Conservation (phyloP, 2,888 invertebrate species). For the Athripsodes cinereus region DNA sequence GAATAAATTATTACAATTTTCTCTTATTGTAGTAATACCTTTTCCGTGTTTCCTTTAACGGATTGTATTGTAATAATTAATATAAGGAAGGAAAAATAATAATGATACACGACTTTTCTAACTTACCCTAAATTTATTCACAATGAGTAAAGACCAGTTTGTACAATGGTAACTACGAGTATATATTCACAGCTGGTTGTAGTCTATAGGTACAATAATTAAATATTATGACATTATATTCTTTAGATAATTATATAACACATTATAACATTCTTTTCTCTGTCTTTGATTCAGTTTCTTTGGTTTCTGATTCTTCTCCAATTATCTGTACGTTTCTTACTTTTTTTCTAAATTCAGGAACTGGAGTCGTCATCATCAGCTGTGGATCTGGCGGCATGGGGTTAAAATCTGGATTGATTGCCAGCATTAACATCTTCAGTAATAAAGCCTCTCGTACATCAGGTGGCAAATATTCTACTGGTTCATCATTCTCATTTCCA, state of each 20-base stretch:
- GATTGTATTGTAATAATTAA: neutral
- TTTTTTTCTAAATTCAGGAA: conserved; percentile 45
- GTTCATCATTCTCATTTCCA: conserved; percentile 41
- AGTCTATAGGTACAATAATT: conserved; percentile 7
- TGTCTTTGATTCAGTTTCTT: conserved; percentile 37
- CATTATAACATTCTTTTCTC: conserved; percentile 25
- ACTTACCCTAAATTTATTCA: conserved; percentile 24
- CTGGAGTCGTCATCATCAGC: conserved; percentile 43
- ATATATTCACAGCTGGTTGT: neutral
- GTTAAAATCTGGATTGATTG: conserved; percentile 56
- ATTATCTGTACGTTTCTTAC: conserved; percentile 68
- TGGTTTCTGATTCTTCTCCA: conserved; percentile 52
- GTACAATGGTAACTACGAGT: conserved; percentile 15
- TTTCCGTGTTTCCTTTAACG: neutral
- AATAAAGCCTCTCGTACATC: conserved; percentile 66
- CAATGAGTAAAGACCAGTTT: conserved; percentile 19
- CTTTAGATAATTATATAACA: neutral
- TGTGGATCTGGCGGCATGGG: conserved; percentile 13
- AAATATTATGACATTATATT: neutral
- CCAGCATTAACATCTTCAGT: conserved; percentile 65
- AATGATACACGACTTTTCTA: conserved; percentile 7
- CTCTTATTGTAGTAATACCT: neutral
- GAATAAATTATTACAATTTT: too few relatives aligned
- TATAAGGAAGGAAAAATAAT: neutral
- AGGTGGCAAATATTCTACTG: conserved; percentile 59